Conservation (phyloP, 2,888 invertebrate species). For the Orthosia gracilis region DNA sequence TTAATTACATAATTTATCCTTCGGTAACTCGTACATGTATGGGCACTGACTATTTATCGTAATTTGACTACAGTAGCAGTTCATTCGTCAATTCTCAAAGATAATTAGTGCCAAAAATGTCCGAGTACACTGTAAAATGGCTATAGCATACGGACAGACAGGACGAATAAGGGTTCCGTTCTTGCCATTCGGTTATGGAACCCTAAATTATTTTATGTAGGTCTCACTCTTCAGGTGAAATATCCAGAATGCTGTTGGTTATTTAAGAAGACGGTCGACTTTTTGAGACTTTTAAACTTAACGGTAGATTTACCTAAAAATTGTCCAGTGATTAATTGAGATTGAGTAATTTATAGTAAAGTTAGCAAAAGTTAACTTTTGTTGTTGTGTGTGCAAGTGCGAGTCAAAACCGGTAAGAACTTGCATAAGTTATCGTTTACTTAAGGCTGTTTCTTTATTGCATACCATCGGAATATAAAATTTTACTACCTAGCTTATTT, state of each 20-base stretch:
- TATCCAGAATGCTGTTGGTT: neutral
- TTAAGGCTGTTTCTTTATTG: neutral
- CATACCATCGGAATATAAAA: too few relatives aligned
- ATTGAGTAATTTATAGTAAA: neutral
- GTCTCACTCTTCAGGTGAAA: neutral
- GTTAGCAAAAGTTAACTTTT: constrained; percentile 8
- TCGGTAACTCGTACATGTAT: too few relatives aligned
- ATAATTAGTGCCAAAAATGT: too few relatives aligned
- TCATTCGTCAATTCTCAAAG: too few relatives aligned
- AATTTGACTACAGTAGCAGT: too few relatives aligned
- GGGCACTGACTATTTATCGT: too few relatives aligned
- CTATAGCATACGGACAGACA: too few relatives aligned
- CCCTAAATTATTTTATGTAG: constrained; percentile 6
- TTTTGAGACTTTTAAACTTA: neutral
- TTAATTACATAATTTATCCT: too few relatives aligned
- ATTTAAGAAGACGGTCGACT: neutral
- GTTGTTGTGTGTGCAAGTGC: neutral
- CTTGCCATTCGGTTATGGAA: neutral
- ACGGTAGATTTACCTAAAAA: neutral
- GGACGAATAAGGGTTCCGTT: too few relatives aligned
- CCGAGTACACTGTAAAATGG: too few relatives aligned
- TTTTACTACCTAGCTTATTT: too few relatives aligned
- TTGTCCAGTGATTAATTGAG: neutral
- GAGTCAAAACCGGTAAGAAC: constrained; percentile 12
- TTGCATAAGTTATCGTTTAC: neutral